A percentile compares a stretch with the other conserved stretches of the same genome.
These are phyloP conservation scores for Calyptommatus sinebrachiatus DNA, from an alignment of 2,113 vertebrate species.

Conservation along the genomic window DNA sequence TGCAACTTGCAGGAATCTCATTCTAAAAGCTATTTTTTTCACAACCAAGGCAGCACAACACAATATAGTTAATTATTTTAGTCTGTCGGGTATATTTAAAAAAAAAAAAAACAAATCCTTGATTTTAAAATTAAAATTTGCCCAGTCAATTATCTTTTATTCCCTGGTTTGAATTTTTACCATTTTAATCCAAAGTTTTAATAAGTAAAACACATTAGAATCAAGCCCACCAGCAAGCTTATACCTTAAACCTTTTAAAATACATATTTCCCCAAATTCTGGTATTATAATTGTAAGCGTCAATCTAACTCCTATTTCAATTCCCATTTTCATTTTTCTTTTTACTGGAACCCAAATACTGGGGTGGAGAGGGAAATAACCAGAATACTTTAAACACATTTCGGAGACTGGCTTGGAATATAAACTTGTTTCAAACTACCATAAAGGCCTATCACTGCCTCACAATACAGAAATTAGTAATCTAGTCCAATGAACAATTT, in stretches of 20 bases:
- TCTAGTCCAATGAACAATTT: neutral
- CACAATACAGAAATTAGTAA: neutral
- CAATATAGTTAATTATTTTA: neutral
- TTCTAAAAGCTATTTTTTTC: too few species aligned
- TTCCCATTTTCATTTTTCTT: neutral
- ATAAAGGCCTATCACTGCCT: neutral
- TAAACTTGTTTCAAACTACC: neutral
- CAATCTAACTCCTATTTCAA: too few species aligned
- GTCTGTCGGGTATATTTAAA: too few species aligned
- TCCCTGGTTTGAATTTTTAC: accelerated
- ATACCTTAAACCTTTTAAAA: neutral
- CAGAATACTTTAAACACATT: neutral
- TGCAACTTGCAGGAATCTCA: too few species aligned
- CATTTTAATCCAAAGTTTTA: neutral
- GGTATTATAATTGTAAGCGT: neutral
- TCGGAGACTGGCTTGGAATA: neutral
- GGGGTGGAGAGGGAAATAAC: neutral
- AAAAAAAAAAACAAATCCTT: neutral
- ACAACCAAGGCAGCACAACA: too few species aligned
- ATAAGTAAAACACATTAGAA: neutral
- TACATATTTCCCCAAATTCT: neutral
- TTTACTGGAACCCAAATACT: too few species aligned
- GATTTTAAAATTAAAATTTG: neutral
- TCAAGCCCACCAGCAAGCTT: neutral
- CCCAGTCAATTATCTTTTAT: neutral